phyloP scores from a whole-genome alignment of 2,888 invertebrate genomes.

The Apeira syringaria region DNA sequence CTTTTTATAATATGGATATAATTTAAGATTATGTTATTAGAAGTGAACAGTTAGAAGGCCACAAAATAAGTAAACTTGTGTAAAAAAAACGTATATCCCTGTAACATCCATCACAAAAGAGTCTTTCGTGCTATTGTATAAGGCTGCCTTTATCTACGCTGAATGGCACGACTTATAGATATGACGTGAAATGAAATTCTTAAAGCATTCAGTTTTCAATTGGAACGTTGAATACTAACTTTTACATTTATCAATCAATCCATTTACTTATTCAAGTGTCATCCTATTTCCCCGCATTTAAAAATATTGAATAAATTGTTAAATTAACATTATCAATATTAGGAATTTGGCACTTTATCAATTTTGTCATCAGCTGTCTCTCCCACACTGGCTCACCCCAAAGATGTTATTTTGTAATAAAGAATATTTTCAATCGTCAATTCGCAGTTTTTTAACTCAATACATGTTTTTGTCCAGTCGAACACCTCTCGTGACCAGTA shows the following conservation, averaged over 20 bases:
- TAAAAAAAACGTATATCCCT: not conserved
- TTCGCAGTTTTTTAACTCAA: no score
- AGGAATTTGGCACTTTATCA: not conserved
- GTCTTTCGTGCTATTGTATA: no score
- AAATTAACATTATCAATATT: not conserved
- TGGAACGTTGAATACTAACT: not conserved
- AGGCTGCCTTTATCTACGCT: conserved; percentile 12
- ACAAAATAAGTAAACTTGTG: not conserved
- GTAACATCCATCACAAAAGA: no score
- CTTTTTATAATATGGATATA: conserved; percentile 11
- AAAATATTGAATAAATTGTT: not conserved
- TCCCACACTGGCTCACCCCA: no score
- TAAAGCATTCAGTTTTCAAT: conserved; percentile 3
- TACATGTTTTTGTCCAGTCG: no score
- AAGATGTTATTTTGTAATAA: no score
- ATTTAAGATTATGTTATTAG: conserved; percentile 1
- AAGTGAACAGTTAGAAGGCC: conserved; percentile 1
- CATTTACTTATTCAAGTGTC: conserved; percentile 1
- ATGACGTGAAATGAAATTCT: conserved; percentile 6
- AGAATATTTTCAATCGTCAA: no score
- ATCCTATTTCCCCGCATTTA: not conserved
- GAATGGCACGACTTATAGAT: conserved; percentile 7
- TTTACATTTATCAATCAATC: conserved; percentile 1
- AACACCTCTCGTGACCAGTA: no score
- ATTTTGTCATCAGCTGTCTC: not conserved